phyloP scores from a whole-genome alignment of 1,140 invertebrate genomes.

The Hyposmocoma kahamanoa region DNA sequence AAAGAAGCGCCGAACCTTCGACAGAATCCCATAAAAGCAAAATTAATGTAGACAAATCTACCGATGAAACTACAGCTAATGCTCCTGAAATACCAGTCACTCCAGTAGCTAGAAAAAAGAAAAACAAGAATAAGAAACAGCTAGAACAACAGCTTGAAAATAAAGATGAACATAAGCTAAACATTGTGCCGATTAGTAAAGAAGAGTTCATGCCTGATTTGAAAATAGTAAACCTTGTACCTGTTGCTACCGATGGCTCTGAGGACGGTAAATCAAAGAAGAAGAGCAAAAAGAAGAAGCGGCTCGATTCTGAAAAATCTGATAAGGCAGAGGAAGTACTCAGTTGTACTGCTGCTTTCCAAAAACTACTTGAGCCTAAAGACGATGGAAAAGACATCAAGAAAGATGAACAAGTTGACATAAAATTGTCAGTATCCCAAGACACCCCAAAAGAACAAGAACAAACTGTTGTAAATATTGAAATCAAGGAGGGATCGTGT shows the following conservation, averaged over 20 bases:
- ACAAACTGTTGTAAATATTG: neutral
- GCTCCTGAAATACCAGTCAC: conserved; percentile 8
- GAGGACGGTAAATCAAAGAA: conserved; percentile 28
- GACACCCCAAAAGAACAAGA: neutral
- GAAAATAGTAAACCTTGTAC: neutral
- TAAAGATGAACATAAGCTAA: conserved; percentile 10
- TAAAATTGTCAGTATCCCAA: neutral
- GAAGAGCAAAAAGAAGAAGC: conserved; percentile 53
- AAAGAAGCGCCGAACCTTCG: conserved; percentile 4
- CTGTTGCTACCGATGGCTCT: neutral
- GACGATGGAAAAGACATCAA: conserved; percentile 9
- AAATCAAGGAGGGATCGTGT: neutral
- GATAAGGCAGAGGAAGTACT: conserved; percentile 35
- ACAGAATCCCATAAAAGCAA: conserved; percentile 8
- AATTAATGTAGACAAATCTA: neutral
- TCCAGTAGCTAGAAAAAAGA: conserved; percentile 26
- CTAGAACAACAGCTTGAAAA: conserved; percentile 6
- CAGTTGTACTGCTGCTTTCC: conserved; percentile 42
- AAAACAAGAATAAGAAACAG: conserved; percentile 31
- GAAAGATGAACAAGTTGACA: conserved; percentile 14
- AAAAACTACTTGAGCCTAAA: conserved; percentile 24
- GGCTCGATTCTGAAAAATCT: conserved; percentile 47
- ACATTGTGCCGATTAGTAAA: neutral
- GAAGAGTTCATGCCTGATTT: neutral
- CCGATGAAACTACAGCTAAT: conserved; percentile 11